phyloP scores from a whole-genome alignment of 2,113 vertebrate species.

The Carassius auratus region DNA sequence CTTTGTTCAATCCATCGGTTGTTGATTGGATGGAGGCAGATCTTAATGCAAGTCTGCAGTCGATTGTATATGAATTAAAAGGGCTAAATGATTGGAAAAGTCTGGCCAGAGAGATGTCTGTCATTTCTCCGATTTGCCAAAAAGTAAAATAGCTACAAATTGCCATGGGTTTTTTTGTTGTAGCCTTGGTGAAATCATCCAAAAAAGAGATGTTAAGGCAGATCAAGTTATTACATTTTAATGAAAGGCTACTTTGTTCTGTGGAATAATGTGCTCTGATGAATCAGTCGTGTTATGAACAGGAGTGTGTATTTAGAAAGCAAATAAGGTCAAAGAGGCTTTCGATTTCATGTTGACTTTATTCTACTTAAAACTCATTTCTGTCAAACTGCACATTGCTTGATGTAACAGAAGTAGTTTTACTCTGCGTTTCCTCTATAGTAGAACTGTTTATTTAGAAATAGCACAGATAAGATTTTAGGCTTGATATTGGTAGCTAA shows the following conservation, averaged over 20 bases:
- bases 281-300: background rate
- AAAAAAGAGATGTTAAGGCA: background rate
- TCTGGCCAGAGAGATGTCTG: too few species aligned
- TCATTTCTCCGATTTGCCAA: background rate
- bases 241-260: background rate
- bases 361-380: too few species aligned
- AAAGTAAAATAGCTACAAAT: background rate
- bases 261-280: background rate
- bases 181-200: background rate
- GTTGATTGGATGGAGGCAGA: background rate
- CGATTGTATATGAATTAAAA: background rate
- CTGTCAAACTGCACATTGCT: slow-evolving; percentile 1
- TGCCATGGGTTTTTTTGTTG: background rate
- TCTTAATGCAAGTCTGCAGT: background rate
- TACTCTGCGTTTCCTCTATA: background rate
- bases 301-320: background rate
- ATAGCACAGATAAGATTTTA: slow-evolving; percentile 6
- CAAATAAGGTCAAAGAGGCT: background rate
- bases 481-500: slow-evolving; percentile 8
- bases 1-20: too few species aligned
- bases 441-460: slow-evolving; percentile 6
- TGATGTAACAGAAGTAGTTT: background rate
- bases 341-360: slow-evolving; percentile 16
- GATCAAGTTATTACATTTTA: background rate
- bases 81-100: too few species aligned